A percentile compares a stretch with the other conserved stretches of the same genome.
phyloP scores from a whole-genome alignment of 2,113 vertebrate genomes.

The human region GRCh38 chr2:36990501-36991000 shows the following conservation, averaged over 20 bases:
- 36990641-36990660: slow-evolving; percentile 93
- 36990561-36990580: slow-evolving; percentile 3
- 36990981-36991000: not conserved
- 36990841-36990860: slow-evolving; percentile 28
- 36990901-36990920: too few relatives aligned
- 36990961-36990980: too few relatives aligned
- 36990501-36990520: not conserved
- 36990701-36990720: slow-evolving; percentile 94
- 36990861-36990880: too few relatives aligned
- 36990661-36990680: slow-evolving; percentile 95
- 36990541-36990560: slow-evolving; percentile 27
- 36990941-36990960: too few relatives aligned
- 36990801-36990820: slow-evolving; percentile 78
- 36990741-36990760: slow-evolving; percentile 95
- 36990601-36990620: not conserved
- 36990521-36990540: slow-evolving; percentile 36
- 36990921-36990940: too few relatives aligned
- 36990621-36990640: not conserved
- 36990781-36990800: slow-evolving; percentile 89
- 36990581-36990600: slow-evolving; percentile 47
- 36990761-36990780: slow-evolving; percentile 96
- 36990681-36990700: slow-evolving; percentile 94
- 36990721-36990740: slow-evolving; percentile 94
- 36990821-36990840: not conserved
- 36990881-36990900: too few relatives aligned